These are phyloP conservation scores for Sphaeramia orbicularis DNA, from an alignment of 2,797 vertebrate genomes.

Conservation along the genomic window DNA sequence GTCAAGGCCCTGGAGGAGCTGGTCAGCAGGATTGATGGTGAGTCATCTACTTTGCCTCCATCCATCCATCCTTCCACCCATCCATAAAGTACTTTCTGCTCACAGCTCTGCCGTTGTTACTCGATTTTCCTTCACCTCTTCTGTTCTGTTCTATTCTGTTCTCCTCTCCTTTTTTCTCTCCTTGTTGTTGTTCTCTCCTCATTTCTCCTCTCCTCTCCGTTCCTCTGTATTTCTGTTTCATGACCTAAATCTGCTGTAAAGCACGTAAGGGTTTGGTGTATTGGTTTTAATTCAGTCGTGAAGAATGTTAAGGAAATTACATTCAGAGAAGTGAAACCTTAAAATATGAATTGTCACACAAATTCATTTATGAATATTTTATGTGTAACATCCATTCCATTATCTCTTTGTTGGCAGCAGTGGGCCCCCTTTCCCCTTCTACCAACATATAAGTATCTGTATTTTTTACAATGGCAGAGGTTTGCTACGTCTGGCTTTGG, in stretches of 20 bases:
- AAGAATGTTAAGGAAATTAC: not conserved
- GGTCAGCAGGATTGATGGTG: constrained; percentile 96
- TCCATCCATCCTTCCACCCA: constrained; percentile 37
- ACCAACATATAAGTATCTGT: constrained; percentile 8
- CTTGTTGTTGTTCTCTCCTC: not conserved
- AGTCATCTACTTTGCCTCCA: constrained; percentile 69
- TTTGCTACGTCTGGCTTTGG: constrained; percentile 1
- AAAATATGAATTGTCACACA: constrained; percentile 17
- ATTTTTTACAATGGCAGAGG: not conserved
- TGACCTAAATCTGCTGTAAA: too few species aligned
- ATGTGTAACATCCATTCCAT: constrained; percentile 9
- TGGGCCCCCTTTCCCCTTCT: constrained; percentile 5
- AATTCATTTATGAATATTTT: constrained; percentile 24
- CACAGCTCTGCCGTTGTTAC: constrained; percentile 27
- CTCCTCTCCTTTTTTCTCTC: too few species aligned
- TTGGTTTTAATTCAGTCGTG: not conserved
- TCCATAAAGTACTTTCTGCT: constrained; percentile 40
- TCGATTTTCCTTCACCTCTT: constrained; percentile 24
- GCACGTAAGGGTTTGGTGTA: constrained; percentile 1
- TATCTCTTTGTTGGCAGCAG: constrained; percentile 2
- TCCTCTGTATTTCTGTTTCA: too few species aligned
- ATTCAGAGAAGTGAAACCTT: constrained; percentile 7
- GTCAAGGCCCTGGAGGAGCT: constrained; percentile 97
- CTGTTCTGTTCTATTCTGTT: not conserved
- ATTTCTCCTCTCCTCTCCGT: not conserved